Base-by-base conservation (phyloP, 2,888 invertebrate species). In the Macrosiphum euphorbiae region DNA sequence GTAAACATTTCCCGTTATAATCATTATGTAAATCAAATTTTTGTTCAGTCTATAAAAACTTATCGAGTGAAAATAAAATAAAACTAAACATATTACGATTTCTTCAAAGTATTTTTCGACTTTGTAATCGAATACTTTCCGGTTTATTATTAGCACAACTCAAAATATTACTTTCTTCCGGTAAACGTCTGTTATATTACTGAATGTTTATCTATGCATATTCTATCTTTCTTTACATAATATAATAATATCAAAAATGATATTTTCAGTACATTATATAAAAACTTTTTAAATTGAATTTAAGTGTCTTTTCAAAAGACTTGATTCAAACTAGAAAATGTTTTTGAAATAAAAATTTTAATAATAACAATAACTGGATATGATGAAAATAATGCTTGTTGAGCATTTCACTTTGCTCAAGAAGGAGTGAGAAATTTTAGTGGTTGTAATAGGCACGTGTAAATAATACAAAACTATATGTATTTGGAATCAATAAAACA, bases 11-110 rank as follows among this genome's bases (percentile, higher is more conserved):
- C 35, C 52, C 13, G 50, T 78, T 20, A 50, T 78, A 78, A 78
- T 78, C 35, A 78, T 91, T 91, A 91, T 55, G 84, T 44, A 91
- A 91, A 91, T 91, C 85, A 55, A 84, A 85, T 85, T 85, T 58
- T 41, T 44, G 55, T 58, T 24, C 5, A 26, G 86, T 86, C 86
- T n/a, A 86, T 91, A 91, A 91, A 91, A 91, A n/a, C 61, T 0
- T 91, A 85, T 91, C 7, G 58, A 47, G 55, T 44, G 10, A 55
- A 58, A 55, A 58, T 20, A 11, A 58, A 91, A 91, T 86, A 58
- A 86, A 85, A 47, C 55, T 58, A 86, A 91, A 86, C 58, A 86
- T 86, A 47, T 91, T 58, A 91, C 35, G 24, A 86, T 91, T 58
- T 85, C n/a, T 91, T 26, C 44, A 41, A 91, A 44, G 58, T 44